phyloP scores from a whole-genome alignment of 2,888 invertebrate genomes.

The Blera fallax region DNA sequence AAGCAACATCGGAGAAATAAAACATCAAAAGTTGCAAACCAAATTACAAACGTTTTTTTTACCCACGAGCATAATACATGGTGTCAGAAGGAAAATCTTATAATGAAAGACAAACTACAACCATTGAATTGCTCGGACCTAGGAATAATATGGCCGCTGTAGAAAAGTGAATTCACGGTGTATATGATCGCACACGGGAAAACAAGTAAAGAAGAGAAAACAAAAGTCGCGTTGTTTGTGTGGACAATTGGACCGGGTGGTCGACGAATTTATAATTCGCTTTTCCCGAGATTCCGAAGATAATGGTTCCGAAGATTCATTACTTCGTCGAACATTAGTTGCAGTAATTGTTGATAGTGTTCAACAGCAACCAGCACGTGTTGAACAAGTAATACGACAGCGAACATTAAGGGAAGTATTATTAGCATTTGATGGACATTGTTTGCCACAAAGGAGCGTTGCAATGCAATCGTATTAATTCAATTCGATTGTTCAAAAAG shows the following conservation, averaged over 20 bases:
- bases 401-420: constrained; percentile 35
- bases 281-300: neutral
- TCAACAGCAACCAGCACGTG: neutral
- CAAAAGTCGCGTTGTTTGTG: neutral
- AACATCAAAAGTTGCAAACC: neutral
- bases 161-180: neutral
- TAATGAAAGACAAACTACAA: neutral
- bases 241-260: neutral
- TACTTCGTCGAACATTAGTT: neutral
- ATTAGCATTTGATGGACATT: constrained; percentile 40
- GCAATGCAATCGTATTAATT: constrained; percentile 56
- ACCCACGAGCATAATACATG: neutral
- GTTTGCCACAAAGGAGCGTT: constrained; percentile 26
- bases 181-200: neutral
- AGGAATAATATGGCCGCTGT: neutral
- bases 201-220: neutral
- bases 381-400: neutral
- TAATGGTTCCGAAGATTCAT: neutral
- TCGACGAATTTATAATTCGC: neutral
- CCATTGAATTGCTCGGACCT: neutral
- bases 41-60: neutral
- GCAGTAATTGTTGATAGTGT: neutral
- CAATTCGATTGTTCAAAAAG: constrained; percentile 63
- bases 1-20: neutral
- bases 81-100: neutral